Evolutionary conservation across 2,113 vertebrate genomes (phyloP), one percentile per base, ranked within the genome.

Genomic region (Oncorhynchus gorbuscha): DNA sequence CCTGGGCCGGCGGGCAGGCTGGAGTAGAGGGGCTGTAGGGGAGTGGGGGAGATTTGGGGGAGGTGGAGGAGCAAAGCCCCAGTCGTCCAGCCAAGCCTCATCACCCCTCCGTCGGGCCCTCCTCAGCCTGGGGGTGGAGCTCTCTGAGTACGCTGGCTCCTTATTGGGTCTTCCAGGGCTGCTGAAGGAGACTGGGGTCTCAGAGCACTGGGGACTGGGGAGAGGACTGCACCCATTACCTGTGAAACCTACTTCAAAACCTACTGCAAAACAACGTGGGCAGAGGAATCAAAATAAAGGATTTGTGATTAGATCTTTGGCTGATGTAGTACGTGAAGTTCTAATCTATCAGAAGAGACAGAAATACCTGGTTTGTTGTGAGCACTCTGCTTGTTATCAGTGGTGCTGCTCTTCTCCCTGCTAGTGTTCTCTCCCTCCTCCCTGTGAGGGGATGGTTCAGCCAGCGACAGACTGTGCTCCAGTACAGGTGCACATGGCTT

Each of bases 1-100:
- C 74, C 94, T 87, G 0, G 94, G 93, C 14, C 94, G 89, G 24
- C 93, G 92, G 18, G 79, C 20, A 0, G 90, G 89, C 12, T 80
- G 82, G 22, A 78, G 1, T 48, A 84, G 75, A 12, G 88, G 59
- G n/a, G 84, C 76, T 3, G 88, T 74, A 0, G 82, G 83, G 16
- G 81, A 75, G 0, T 88, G 76, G 75, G 85, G 79, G 71, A 45
- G 39, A 45, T 84, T 75, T 11, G 83, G 85, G 0, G 88, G 88
- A 0, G 91, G 89, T 13, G 90, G 91, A 45, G 87, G 88, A 59
- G 90, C 87, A n/a, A 93, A 93, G 72, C 91, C 92, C 94, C 93
- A 93, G 77, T 91, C 89, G 76, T 90, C 88, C 1, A 90, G 88
- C 61, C 86, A 87, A 70, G 91, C 89, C 22, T 93, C 92, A 24